These are phyloP conservation scores for Zaprionus lachaisei DNA, from an alignment of 1,140 invertebrate genomes.

Conservation along the genomic window DNA sequence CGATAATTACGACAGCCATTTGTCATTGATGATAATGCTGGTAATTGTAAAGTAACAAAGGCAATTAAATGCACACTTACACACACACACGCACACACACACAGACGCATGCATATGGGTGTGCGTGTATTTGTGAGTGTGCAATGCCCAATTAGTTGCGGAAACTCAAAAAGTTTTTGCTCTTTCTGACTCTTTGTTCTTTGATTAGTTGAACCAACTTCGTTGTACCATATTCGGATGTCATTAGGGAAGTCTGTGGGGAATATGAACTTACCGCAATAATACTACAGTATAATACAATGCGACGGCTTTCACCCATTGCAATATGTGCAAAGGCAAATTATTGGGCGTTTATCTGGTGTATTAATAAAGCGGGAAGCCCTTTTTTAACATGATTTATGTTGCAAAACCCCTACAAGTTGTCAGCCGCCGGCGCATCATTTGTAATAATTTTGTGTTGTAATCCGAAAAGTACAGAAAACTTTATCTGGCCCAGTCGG, in stretches of 20 bases:
- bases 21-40: conserved; percentile 70
- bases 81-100: background rate
- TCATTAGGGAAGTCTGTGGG: conserved; percentile 1
- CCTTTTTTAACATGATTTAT: conserved; percentile 64
- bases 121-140: background rate
- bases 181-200: conserved; percentile 30
- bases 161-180: conserved; percentile 22
- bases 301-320: conserved; percentile 16
- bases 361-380: conserved; percentile 57
- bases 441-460: conserved; percentile 78
- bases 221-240: background rate
- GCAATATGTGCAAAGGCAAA: conserved; percentile 44
- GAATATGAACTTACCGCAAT: background rate
- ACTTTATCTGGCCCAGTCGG: conserved; percentile 48
- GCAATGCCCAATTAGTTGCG: conserved; percentile 41
- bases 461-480: conserved; percentile 61
- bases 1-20: conserved; percentile 78
- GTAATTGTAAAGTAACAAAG: conserved; percentile 53
- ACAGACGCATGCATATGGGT: background rate
- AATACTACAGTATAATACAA: conserved; percentile 6
- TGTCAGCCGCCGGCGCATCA: conserved; percentile 61
- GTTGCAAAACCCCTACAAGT: conserved; percentile 42
- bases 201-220: conserved; percentile 35
- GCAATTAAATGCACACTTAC: conserved; percentile 53
- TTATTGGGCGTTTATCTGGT: conserved; percentile 71